Evolutionary conservation across 2,797 vertebrate species (phyloP).

Genomic region (Monodelphis domestica): DNA sequence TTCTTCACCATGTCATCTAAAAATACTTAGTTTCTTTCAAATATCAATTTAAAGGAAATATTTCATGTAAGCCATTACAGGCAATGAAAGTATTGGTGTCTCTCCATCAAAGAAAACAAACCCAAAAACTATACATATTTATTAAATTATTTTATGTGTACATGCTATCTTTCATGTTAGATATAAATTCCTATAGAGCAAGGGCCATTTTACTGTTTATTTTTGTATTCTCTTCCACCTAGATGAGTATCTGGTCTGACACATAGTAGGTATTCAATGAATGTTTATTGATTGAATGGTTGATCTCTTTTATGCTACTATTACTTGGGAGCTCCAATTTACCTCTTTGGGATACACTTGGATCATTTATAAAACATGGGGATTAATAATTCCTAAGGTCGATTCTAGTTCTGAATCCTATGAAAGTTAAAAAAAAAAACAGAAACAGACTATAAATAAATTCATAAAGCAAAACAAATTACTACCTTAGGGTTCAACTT

Average conservation of each 20-base stretch:
- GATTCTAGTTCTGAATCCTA: not conserved
- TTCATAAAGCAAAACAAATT: not conserved
- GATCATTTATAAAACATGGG: not conserved
- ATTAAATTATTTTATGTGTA: not conserved
- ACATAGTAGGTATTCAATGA: not conserved
- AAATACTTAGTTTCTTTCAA: not conserved
- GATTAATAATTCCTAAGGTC: not conserved
- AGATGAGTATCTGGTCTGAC: not conserved
- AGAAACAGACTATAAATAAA: not conserved
- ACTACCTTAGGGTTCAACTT: slow-evolving; percentile 8
- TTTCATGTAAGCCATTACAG: not conserved
- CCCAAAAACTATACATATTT: not conserved
- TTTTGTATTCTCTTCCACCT: not conserved
- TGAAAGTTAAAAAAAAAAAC: not conserved
- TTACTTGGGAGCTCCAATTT: not conserved
- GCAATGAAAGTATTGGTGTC: not conserved
- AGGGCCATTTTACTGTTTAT: not conserved
- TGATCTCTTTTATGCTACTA: not conserved
- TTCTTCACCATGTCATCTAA: not conserved
- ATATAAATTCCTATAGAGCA: not conserved
- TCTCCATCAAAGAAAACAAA: not conserved
- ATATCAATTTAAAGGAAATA: not conserved
- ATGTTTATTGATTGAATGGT: not conserved
- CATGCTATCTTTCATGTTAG: not conserved
- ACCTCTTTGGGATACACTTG: not conserved